Evolutionary conservation across 2,888 invertebrate species (phyloP), one percentile per base, ranked within the genome.

Genomic region (Mystacides longicornis): DNA sequence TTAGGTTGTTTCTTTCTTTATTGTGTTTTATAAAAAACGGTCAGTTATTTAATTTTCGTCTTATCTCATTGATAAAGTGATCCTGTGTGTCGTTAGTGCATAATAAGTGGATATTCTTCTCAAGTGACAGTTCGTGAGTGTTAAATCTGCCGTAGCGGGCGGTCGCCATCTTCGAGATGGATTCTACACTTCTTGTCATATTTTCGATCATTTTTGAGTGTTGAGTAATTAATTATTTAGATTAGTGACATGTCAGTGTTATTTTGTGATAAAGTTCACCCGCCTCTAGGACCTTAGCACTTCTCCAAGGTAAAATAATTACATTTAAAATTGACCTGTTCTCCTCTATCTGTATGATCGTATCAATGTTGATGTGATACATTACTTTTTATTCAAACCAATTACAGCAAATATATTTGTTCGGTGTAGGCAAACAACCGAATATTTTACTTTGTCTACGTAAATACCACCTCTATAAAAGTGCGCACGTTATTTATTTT

Each of bases 111-210:
- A 55, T 52, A 42, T 55, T 51, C 54, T 45, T 49, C 48, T 42
- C 50, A 56, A 59, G 59, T 59, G 59, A 59, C 59, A 59, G 59
- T 49, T 59, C 56, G 54, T 54, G 54, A 57, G 51, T 56, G 54
- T 59, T 54, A 56, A 52, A 56, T 55, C 51, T 59, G 63, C 62
- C 58, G 59, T 71, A 71, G 69, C 71, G 70, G 71, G 69, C 72
- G 72, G 75, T 76, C 76, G 79, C 79, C 79, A 79, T 79, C 78
- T 79, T 79, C 74, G 73, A 73, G 71, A 73, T 73, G 70, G 75
- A 69, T 74, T 73, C 77, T 68, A 66, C 66, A 66, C 64, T 67
- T 67, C 67, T 68, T 65, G 64, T 63, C 63, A 64, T 60, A 62
- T 63, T 60, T 59, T 60, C 33, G 54, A 46, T 52, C 37, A 14